Evolutionary conservation across 2,888 invertebrate genomes (phyloP).

Genomic region (Dryobota labecula): DNA sequence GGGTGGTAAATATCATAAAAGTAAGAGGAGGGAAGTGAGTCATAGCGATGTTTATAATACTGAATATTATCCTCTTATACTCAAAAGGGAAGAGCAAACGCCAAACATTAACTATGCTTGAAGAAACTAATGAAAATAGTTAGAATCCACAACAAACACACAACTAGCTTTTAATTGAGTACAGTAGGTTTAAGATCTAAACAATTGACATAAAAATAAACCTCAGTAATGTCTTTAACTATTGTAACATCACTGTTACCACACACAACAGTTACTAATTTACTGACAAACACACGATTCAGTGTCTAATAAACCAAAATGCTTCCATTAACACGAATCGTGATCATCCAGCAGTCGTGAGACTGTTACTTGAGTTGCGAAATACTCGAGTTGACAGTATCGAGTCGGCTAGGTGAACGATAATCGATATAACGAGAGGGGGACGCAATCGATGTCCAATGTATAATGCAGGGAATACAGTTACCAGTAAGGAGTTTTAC

Average conservation of each 20-base stretch:
- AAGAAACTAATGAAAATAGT: not conserved
- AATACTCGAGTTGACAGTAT: conserved; percentile 55
- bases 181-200: conserved; percentile 9
- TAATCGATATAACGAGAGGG: conserved; percentile 68
- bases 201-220: conserved; percentile 13
- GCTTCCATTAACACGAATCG: conserved; percentile 45
- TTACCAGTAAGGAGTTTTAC: conserved; percentile 12
- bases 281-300: conserved; percentile 39
- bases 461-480: conserved; percentile 61
- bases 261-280: conserved; percentile 33
- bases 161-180: not conserved
- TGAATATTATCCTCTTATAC: conserved; percentile 8
- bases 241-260: conserved; percentile 16
- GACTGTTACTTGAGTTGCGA: conserved; percentile 51
- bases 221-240: not conserved
- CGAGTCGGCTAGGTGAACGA: conserved; percentile 57
- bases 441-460: conserved; percentile 66
- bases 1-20: conserved; percentile 6
- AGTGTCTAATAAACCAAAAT: conserved; percentile 29
- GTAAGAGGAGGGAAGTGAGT: conserved; percentile 22
- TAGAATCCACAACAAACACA: not conserved
- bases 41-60: conserved; percentile 1
- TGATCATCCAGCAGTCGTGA: conserved; percentile 51
- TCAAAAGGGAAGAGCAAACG: conserved; percentile 2
- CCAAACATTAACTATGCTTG: not conserved